A percentile compares a stretch with the other conserved stretches of the same genome.
These are phyloP conservation scores for Hybos culiciformis DNA, from an alignment of 2,888 invertebrate species.

Conservation along the genomic window DNA sequence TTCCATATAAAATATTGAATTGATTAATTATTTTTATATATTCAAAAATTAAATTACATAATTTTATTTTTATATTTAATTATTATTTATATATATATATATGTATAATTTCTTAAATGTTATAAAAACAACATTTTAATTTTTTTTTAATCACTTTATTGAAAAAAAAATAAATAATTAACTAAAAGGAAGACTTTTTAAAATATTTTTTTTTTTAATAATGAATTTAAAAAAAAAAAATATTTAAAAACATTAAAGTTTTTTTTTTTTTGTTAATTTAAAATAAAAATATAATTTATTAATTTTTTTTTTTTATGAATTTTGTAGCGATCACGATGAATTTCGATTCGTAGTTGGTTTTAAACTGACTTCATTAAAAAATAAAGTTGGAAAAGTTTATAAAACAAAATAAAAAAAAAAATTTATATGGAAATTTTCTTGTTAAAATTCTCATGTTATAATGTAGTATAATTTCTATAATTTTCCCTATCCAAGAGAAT, in stretches of 20 bases:
- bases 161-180: no score
- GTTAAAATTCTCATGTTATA: no score
- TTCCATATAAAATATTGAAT: no score
- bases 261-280: not conserved
- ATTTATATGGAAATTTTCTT: no score
- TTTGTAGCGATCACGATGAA: slow-evolving; percentile 1
- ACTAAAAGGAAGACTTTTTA: not conserved
- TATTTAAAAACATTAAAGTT: not conserved
- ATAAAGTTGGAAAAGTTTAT: no score
- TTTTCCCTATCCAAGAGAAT: no score
- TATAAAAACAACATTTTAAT: no score
- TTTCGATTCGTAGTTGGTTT: slow-evolving; percentile 1
- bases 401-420: no score
- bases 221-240: not conserved
- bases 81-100: no score
- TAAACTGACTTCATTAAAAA: slow-evolving; percentile 1
- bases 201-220: not conserved
- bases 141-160: no score
- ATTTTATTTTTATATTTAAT: not conserved
- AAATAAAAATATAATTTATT: not conserved
- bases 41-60: not conserved
- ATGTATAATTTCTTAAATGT: no score
- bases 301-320: not conserved
- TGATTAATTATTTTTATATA: not conserved
- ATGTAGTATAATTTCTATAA: no score